A percentile compares a stretch with the other conserved stretches of the same genome.
phyloP scores from a whole-genome alignment of 2,888 invertebrate genomes.

The Leucophora obtusa region DNA sequence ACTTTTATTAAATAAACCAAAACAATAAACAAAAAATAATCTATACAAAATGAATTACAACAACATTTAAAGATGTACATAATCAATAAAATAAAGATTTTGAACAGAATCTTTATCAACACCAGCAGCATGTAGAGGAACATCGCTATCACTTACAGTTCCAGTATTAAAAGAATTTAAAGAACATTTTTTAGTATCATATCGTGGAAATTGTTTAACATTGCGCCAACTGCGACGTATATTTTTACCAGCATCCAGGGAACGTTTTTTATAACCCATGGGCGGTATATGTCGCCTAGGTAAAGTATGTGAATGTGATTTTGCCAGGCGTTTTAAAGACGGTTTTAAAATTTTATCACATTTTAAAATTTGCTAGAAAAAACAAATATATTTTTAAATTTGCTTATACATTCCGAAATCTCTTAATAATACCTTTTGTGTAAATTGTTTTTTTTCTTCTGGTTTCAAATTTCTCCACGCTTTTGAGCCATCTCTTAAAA shows the following conservation, averaged over 20 bases:
- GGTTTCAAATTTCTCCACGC: conserved; percentile 17
- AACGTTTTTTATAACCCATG: conserved; percentile 4
- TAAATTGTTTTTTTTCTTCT: conserved; percentile 11
- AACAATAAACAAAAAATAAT: no score
- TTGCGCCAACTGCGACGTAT: conserved; percentile 6
- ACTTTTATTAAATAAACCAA: no score
- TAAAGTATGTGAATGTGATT: not conserved
- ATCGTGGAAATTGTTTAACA: conserved; percentile 1
- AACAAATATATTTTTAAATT: not conserved
- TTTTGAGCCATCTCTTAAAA: conserved; percentile 35
- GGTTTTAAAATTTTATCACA: not conserved
- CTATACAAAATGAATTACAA: no score
- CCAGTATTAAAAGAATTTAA: not conserved
- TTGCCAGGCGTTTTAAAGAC: not conserved
- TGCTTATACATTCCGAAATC: not conserved
- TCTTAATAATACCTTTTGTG: conserved; percentile 27
- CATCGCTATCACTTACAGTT: no score
- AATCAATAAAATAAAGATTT: no score
- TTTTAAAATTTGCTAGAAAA: not conserved
- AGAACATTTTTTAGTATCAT: not conserved
- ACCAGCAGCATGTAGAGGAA: no score
- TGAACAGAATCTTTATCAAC: no score
- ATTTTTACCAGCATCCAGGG: conserved; percentile 9
- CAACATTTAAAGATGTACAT: no score
- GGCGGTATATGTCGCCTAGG: conserved; percentile 9